Evolutionary conservation across 2,113 vertebrate species (phyloP).

Genomic region (Labrus mixtus): DNA sequence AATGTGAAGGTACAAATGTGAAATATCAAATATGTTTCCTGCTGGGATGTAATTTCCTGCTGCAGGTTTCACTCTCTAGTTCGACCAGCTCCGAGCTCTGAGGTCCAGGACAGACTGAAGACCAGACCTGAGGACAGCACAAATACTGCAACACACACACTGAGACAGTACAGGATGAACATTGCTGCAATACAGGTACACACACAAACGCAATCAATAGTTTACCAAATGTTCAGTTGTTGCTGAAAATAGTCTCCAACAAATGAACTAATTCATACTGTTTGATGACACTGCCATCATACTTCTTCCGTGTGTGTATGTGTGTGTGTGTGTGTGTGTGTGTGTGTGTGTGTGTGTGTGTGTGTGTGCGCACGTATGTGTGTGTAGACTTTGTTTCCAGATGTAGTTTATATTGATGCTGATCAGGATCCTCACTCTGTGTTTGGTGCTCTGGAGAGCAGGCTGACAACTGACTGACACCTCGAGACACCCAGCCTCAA

Average conservation of each 20-base stretch:
- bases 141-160: slow-evolving; percentile 4
- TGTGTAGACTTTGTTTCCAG: slow-evolving; percentile 83
- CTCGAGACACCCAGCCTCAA: neutral
- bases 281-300: neutral
- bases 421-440: slow-evolving; percentile 90
- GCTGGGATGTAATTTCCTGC: slow-evolving; percentile 15
- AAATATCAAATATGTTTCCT: neutral
- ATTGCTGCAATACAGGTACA: slow-evolving; percentile 57
- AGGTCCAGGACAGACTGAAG: slow-evolving; percentile 86
- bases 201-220: slow-evolving; percentile 5
- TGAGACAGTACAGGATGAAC: slow-evolving; percentile 79
- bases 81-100: slow-evolving; percentile 82
- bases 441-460: slow-evolving; percentile 90
- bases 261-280: neutral
- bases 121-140: slow-evolving; percentile 82
- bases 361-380: slow-evolving; percentile 43
- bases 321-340: slow-evolving; percentile 35
- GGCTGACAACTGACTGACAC: slow-evolving; percentile 65
- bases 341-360: neutral
- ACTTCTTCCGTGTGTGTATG: no score
- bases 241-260: neutral
- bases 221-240: neutral
- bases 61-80: slow-evolving; percentile 88
- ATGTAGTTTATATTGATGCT: slow-evolving; percentile 84
- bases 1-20: neutral